phyloP scores from a whole-genome alignment of 2,113 vertebrate species.

The Crotalus tigris region DNA sequence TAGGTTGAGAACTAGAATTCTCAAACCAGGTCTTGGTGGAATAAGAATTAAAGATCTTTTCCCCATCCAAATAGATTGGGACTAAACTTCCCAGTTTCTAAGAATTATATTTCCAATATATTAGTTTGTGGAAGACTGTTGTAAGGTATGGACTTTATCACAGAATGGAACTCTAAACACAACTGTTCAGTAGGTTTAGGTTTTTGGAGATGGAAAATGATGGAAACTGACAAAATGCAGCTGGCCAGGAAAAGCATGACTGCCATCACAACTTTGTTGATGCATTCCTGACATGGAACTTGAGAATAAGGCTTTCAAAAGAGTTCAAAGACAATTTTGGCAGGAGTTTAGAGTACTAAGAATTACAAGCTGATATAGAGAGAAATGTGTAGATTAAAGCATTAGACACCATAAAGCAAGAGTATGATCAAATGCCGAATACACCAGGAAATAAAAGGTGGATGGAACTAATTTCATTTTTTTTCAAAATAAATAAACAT shows the following conservation, averaged over 20 bases:
- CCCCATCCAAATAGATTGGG: not conserved
- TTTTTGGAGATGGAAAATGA: not conserved
- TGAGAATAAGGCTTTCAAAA: slow-evolving; percentile 4
- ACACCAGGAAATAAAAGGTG: not conserved
- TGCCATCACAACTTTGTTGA: not conserved
- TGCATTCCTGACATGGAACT: not conserved
- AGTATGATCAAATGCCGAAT: not conserved
- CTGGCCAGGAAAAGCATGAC: slow-evolving; percentile 3
- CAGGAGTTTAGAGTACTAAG: not conserved
- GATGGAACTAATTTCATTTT: not conserved
- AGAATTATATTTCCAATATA: not conserved
- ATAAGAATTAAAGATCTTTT: not conserved
- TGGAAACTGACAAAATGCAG: slow-evolving; percentile 1
- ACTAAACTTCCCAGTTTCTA: not conserved
- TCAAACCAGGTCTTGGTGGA: not conserved
- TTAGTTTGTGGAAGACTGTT: not conserved
- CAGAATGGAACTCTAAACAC: not conserved
- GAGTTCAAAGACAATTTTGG: slow-evolving; percentile 12
- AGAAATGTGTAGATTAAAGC: not conserved
- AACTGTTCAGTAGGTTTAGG: not conserved
- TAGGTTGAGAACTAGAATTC: not conserved
- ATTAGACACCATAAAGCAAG: not conserved
- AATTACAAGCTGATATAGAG: not conserved
- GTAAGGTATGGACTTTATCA: not conserved
- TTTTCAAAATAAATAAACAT: not conserved